These are phyloP conservation scores for Masticophis lateralis DNA, from an alignment of 2,797 vertebrate species.

Conservation along the genomic window DNA sequence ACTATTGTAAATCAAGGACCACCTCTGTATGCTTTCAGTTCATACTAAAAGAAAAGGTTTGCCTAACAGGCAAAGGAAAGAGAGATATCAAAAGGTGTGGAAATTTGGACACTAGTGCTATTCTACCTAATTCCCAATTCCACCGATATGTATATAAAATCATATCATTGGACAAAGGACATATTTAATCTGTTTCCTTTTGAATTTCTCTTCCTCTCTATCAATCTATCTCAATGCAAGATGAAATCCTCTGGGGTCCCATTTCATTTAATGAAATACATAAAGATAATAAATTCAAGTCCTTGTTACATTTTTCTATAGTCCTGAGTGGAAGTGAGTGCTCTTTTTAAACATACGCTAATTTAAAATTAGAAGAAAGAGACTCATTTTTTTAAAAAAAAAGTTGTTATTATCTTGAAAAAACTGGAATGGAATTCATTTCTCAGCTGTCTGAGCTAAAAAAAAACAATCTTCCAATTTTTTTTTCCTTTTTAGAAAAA, in stretches of 20 bases:
- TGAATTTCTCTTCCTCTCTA: neutral
- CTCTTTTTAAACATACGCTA: slow-evolving; percentile 1
- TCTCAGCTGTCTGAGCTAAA: slow-evolving; percentile 21
- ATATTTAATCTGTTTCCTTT: neutral
- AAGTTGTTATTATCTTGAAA: neutral
- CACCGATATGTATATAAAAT: slow-evolving; percentile 22
- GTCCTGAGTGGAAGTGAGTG: slow-evolving; percentile 27
- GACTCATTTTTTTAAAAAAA: neutral
- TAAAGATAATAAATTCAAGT: neutral
- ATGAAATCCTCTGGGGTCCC: neutral
- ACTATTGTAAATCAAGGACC: neutral
- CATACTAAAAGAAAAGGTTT: slow-evolving; percentile 34
- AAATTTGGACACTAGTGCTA: slow-evolving; percentile 15
- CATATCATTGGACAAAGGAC: slow-evolving; percentile 18
- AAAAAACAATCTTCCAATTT: slow-evolving; percentile 13
- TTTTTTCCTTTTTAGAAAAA: slow-evolving; percentile 37
- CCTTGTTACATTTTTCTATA: neutral
- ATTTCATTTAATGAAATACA: neutral
- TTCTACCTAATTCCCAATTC: neutral
- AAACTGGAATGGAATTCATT: slow-evolving; percentile 11
- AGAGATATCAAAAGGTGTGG: neutral
- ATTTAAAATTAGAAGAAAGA: slow-evolving; percentile 29
- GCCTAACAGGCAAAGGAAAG: slow-evolving; percentile 30
- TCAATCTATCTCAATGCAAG: neutral
- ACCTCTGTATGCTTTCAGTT: slow-evolving; percentile 14